Base-by-base conservation (phyloP, 2,797 vertebrate genomes). In the Ispidina lecontei region DNA sequence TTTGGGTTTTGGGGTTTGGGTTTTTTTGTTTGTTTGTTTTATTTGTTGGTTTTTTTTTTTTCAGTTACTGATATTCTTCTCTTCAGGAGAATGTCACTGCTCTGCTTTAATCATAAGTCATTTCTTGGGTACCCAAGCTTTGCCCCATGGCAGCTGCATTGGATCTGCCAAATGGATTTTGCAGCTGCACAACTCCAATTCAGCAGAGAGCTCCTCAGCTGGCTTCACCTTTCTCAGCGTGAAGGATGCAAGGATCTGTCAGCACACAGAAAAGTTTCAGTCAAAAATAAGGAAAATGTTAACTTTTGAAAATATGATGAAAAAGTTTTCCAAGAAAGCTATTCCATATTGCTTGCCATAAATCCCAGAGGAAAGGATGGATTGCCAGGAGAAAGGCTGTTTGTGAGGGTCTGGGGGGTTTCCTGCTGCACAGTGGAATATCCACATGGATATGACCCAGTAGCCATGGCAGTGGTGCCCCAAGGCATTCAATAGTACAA, bases 391-490 rank as follows among this genome's bases (percentile, higher is more conserved):
- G 29, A 55, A 69, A 82, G 47, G 43, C 8, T 20, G 4, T 29
- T 70, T 28, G 39, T 2, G 8, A 84, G 35, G 15, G 12, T 55
- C 16, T 0, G 1, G 29, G 14, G 22, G 5, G 46, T 77, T 55
- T 79, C 43, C 55, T 85, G 44, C 59, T 73, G 31, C 18, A 28
- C 29, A 52, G 64, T 0, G 11, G 19, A 58, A 52, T 22, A 17
- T 51, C 15, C 1, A 5, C 56, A 59, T 2, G 8, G 56, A 25
- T 67, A 18, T 0, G 2, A 79, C 7, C 5, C 26, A 51, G 52
- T 12, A 71, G 28, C 19, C 21, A 23, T 4, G 31, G 25, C 16
- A 44, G 28, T 2, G 41, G 33, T 0, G 0, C 1, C 21, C 14
- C 31, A 52, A 56, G 43, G 29, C 14, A 14, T 59, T 41, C 21